Base-by-base conservation (phyloP, 2,113 vertebrate genomes). In the Neolamprologus toae region DNA sequence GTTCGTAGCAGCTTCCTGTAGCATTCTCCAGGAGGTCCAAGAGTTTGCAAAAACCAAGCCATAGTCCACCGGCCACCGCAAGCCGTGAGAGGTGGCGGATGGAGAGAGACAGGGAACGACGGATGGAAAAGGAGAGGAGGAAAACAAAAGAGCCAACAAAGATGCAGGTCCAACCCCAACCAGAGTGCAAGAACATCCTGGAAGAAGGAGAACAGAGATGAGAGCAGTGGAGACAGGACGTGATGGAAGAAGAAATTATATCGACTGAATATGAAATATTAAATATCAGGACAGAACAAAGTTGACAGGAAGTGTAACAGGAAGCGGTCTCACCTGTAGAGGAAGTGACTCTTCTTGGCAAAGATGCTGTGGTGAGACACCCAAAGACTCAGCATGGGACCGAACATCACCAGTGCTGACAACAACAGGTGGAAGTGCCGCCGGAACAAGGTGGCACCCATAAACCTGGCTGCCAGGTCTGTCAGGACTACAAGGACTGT, bases 161-260 rank as follows among this genome's bases (percentile, higher is more conserved):
- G 85, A 98, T 87, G 85, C 97, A 97, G 7, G 98, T 98, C 98
- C 98, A 98, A 68, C 97, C 97, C 97, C 97, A 98, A 5, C 97
- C 97, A 0, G 97, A 98, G 73, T 96, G 95, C 91, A 98, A 93
- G 93, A 98, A 98, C 45, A 97, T 95, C 95, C 98, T 98, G 95
- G 37, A 88, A 26, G 71, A 31, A 80, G 31, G 13, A 66, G 59
- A 84, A 16, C 13, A 61, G n/a, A 71, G 6, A 78, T n/a, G 45
- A 49, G 4, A 49, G 23, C 71, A 76, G 9, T 19, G 42, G 40
- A 47, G 14, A 47, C 4, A 76, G 42, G 42, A 76, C 4, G 8
- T 45, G 68, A 71, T 42, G 66, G 35, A 40, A 73, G 68, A 73
- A 11, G 23, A 76, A 49, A 31, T 49, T 19, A 31, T 47, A 76